These are phyloP conservation scores for Pseudomyrmex concolor DNA, from an alignment of 1,140 invertebrate genomes.

Conservation along the genomic window DNA sequence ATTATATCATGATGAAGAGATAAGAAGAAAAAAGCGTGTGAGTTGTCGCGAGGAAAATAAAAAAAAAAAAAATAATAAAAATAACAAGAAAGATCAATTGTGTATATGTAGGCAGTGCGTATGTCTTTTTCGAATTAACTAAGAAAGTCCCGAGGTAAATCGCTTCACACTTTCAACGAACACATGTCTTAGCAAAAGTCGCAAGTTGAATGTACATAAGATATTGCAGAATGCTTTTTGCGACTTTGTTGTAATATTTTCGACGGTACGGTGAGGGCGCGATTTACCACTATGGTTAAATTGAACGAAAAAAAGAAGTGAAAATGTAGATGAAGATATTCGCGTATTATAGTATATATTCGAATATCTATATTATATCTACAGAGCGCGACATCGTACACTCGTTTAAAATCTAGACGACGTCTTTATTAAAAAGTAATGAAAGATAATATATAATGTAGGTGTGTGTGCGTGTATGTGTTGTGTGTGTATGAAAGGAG, in stretches of 20 bases:
- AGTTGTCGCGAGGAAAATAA: constrained; percentile 50
- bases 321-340: constrained; percentile 26
- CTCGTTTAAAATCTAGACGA: constrained; percentile 73
- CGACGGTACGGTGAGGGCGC: background rate
- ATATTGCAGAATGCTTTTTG: constrained; percentile 1
- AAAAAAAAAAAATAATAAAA: constrained; percentile 15
- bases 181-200: background rate
- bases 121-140: constrained; percentile 41
- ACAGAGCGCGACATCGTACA: constrained; percentile 55
- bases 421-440: constrained; percentile 77
- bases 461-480: background rate
- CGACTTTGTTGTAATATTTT: constrained; percentile 9
- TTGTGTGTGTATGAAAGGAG: constrained; percentile 14
- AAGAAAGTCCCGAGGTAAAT: background rate
- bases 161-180: background rate
- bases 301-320: constrained; percentile 27
- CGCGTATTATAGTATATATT: constrained; percentile 39
- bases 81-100: constrained; percentile 27
- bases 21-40: constrained; percentile 58
- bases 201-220: constrained; percentile 2
- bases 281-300: constrained; percentile 24
- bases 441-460: constrained; percentile 77
- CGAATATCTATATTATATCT: constrained; percentile 57
- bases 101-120: constrained; percentile 41
- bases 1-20: constrained; percentile 80